Percentiles rank a stretch among this genome's conserved stretches.
Evolutionary conservation across 2,797 vertebrate species (phyloP).

Genomic region (Oreochromis mossambicus): DNA sequence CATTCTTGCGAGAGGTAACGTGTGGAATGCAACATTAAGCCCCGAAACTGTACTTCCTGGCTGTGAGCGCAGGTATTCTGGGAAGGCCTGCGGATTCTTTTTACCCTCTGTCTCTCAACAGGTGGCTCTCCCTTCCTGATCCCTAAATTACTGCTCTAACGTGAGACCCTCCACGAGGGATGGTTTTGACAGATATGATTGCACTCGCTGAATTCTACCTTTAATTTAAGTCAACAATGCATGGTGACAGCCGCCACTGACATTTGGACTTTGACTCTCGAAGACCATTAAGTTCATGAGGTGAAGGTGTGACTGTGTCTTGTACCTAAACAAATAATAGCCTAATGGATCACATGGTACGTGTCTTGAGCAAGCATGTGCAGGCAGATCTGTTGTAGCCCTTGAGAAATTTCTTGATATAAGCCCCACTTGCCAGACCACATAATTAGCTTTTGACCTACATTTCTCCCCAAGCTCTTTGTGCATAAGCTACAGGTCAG

Average conservation of each 20-base stretch:
- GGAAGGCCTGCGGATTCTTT: constrained; percentile 57
- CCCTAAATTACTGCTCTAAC: constrained; percentile 70
- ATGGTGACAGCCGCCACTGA: constrained; percentile 46
- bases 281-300: constrained; percentile 62
- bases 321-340: constrained; percentile 62
- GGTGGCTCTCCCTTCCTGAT: constrained; percentile 66
- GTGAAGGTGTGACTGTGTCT: constrained; percentile 69
- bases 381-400: constrained; percentile 58
- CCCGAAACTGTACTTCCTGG: constrained; percentile 68
- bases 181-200: constrained; percentile 59
- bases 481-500: constrained; percentile 55
- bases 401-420: constrained; percentile 70
- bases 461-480: constrained; percentile 59
- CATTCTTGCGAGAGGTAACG: constrained; percentile 67
- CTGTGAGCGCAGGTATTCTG: constrained; percentile 56
- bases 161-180: constrained; percentile 58
- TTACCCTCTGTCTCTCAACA: constrained; percentile 66
- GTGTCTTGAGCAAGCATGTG: constrained; percentile 60
- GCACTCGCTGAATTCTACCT: constrained; percentile 42
- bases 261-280: constrained; percentile 65
- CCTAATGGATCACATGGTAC: constrained; percentile 61
- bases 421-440: constrained; percentile 68
- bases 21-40: constrained; percentile 64
- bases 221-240: constrained; percentile 64
- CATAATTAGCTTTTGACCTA: constrained; percentile 77